Base-by-base conservation (phyloP, 1,140 invertebrate species). In the Lasioglossum albipes region DNA sequence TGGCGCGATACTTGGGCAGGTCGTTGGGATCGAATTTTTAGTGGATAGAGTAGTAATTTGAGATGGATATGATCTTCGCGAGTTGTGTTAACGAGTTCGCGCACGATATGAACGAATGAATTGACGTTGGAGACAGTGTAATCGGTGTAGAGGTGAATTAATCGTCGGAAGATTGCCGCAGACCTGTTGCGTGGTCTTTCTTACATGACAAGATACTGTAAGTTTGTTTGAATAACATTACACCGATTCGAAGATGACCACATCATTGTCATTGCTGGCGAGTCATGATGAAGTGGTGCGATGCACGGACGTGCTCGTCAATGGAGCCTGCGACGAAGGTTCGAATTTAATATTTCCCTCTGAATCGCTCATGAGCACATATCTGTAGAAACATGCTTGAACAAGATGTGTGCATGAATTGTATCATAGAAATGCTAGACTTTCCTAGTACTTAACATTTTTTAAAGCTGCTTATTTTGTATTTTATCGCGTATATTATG, bases 251-350 rank as follows among this genome's bases (percentile, higher is more conserved):
- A 84, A 86, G 69, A 91, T 88, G 88, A 89, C 87, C 65, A 74
- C 90, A 9, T 88, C 90, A 41, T 79, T 94, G 3, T 95, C 95
- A 0, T 89, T 94, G 36, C 81, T 95, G 68, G 94, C 94, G 22
- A 94, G 91, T 65, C 95, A 95, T 89, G 95, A 96, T 89, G 95
- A 96, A 92, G 91, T 96, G 79, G 94, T 95, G 87, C 94, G 95
- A 79, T 95, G 95, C 87, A 95, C 95, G 78, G 94, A 94, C 84
- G 94, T 95, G 68, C 91, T 96, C 18, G 93, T 95, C 73, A 95
- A 95, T 85, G 95, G 95, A 82, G 94, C 94, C 1, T 94, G 95
- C 36, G 96, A 96, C 92, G 95, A 95, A 94, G 95, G 95, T 96
- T 89, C 90, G 93, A 91, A 84, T 20, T 54, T 79, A 9, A 22